These are phyloP conservation scores for Spilosoma lubricipeda DNA, from an alignment of 2,888 invertebrate species.

Conservation along the genomic window DNA sequence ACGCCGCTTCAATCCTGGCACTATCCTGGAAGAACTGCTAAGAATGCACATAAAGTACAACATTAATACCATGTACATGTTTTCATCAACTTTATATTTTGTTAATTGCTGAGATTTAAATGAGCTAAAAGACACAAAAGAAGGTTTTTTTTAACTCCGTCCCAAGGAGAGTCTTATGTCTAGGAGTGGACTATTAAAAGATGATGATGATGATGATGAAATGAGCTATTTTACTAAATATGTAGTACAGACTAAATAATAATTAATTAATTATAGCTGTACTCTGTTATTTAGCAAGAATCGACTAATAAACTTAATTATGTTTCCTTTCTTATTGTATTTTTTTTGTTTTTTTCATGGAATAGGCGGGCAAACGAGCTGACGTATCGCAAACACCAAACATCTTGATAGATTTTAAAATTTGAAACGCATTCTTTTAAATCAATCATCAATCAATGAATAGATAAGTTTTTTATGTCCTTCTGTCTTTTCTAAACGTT, in stretches of 20 bases:
- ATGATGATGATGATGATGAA: too few species aligned
- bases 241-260: background rate
- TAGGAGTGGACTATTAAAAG: too few species aligned
- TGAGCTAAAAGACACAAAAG: background rate
- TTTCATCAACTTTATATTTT: slow-evolving; percentile 6
- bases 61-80: slow-evolving; percentile 11
- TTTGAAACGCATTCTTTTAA: background rate
- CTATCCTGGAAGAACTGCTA: slow-evolving; percentile 98
- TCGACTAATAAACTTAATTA: background rate
- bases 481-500: too few species aligned
- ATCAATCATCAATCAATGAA: background rate
- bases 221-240: background rate
- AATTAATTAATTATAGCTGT: background rate
- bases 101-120: background rate
- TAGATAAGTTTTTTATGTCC: too few species aligned
- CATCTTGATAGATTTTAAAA: background rate
- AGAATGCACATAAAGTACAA: slow-evolving; percentile 60
- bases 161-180: too few species aligned
- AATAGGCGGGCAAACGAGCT: too few species aligned
- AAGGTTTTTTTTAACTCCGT: too few species aligned
- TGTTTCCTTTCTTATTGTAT: too few species aligned
- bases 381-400: too few species aligned
- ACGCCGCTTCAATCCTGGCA: slow-evolving; percentile 97
- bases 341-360: too few species aligned
- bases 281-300: background rate